Conservation (phyloP, 2,888 invertebrate genomes). For the Hydroisotoma schaefferi region DNA sequence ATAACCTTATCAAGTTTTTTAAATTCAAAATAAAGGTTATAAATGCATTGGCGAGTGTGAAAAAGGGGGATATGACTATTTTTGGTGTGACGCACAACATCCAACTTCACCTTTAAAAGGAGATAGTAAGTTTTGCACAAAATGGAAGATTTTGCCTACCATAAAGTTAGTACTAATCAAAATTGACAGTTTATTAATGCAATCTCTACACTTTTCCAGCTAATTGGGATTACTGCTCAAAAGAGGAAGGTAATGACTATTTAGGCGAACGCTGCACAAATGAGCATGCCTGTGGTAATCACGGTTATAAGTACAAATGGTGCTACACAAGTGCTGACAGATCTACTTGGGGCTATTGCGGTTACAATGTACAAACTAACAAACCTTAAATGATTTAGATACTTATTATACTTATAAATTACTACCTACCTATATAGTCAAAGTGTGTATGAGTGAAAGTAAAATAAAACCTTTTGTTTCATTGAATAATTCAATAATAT, state of each 20-base stretch:
- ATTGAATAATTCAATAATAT: neutral
- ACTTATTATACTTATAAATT: neutral
- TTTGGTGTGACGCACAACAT: constrained; percentile 28
- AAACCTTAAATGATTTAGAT: neutral
- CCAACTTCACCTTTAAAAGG: constrained; percentile 24
- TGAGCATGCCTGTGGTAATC: constrained; percentile 33
- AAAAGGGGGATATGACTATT: constrained; percentile 14
- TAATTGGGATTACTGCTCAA: constrained; percentile 36
- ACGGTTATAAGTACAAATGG: constrained; percentile 35
- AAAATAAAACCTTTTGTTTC: neutral
- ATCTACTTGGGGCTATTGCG: constrained; percentile 31
- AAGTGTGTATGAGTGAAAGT: neutral
- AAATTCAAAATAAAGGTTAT: constrained; percentile 24
- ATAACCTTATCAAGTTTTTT: too few relatives aligned
- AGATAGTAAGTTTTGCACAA: constrained; percentile 23
- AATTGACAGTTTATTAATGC: neutral
- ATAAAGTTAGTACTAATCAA: neutral
- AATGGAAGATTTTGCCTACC: neutral
- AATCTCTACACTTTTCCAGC: constrained; percentile 9
- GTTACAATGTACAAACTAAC: constrained; percentile 18
- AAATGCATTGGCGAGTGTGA: constrained; percentile 28
- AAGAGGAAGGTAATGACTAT: constrained; percentile 25
- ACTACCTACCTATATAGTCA: neutral
- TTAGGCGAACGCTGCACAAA: constrained; percentile 20
- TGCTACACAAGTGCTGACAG: constrained; percentile 29